A percentile compares a stretch with the other conserved stretches of the same genome.
phyloP scores from a whole-genome alignment of 2,113 vertebrate species.

The Halcyon malimbica region DNA sequence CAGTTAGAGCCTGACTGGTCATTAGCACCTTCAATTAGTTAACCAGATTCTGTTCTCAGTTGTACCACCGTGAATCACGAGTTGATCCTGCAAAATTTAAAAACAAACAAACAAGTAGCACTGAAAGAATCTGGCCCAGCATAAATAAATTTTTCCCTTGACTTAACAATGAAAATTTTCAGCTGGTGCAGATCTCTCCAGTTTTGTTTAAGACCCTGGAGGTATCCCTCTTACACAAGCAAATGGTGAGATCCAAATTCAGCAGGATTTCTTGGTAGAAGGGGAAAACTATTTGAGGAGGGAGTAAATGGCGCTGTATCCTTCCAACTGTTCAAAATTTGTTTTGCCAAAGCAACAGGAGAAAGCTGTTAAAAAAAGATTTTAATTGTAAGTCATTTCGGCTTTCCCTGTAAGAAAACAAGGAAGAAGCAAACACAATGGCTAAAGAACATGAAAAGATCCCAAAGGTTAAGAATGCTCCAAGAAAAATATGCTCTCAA shows the following conservation, averaged over 20 bases:
- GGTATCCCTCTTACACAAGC: not conserved
- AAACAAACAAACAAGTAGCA: not conserved
- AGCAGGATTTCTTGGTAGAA: conserved; percentile 17
- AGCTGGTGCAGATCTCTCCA: not conserved
- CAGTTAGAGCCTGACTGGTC: not conserved
- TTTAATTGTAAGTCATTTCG: conserved; percentile 1
- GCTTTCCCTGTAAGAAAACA: conserved; percentile 32
- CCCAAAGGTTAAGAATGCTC: conserved; percentile 48
- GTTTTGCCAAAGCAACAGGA: conserved; percentile 55
- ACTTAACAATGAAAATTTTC: not conserved
- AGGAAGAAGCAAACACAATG: conserved; percentile 53
- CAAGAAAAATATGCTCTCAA: conserved; percentile 57
- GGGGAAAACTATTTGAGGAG: not conserved
- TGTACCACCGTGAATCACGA: not conserved
- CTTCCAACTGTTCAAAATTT: conserved; percentile 1
- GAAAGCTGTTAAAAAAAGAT: conserved; percentile 63
- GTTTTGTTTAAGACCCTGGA: not conserved
- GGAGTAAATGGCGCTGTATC: not conserved
- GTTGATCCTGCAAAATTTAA: not conserved
- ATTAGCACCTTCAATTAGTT: not conserved
- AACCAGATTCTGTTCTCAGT: not conserved
- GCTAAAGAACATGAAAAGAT: conserved; percentile 47
- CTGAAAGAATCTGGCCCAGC: not conserved
- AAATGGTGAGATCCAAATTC: not conserved
- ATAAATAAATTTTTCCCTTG: not conserved